A percentile compares a stretch with the other conserved stretches of the same genome.
These are phyloP conservation scores for Drosophila eohydei DNA, from an alignment of 2,888 invertebrate species.

Conservation along the genomic window DNA sequence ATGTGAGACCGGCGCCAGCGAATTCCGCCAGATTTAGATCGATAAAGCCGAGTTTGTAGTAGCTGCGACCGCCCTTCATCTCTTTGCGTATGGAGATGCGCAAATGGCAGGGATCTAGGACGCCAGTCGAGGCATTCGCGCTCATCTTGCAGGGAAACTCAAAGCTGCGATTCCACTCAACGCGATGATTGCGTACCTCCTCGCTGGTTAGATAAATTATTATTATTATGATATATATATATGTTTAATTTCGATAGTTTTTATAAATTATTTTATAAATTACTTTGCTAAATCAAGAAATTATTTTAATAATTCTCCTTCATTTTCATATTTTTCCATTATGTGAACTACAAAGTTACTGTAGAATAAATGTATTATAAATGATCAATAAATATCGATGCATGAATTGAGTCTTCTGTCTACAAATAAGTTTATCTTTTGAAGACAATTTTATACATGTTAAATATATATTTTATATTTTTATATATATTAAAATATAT, in stretches of 20 bases:
- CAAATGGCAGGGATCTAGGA: slow-evolving; percentile 96
- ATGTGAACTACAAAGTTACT: too few species aligned
- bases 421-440: too few species aligned
- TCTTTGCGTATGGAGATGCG: slow-evolving; percentile 98
- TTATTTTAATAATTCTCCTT: too few species aligned
- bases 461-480: too few species aligned
- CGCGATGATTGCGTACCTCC: slow-evolving; percentile 96
- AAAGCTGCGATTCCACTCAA: slow-evolving; percentile 96
- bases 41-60: slow-evolving; percentile 97
- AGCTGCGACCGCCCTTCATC: slow-evolving; percentile 88
- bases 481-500: too few species aligned
- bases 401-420: too few species aligned
- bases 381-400: too few species aligned
- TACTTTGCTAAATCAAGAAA: too few species aligned
- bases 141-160: slow-evolving; percentile 98
- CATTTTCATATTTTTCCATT: too few species aligned
- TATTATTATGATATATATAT: neutral
- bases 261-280: too few species aligned
- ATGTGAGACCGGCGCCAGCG: slow-evolving; percentile 95
- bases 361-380: too few species aligned
- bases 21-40: slow-evolving; percentile 98
- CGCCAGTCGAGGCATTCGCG: slow-evolving; percentile 97
- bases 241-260: neutral
- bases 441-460: too few species aligned
- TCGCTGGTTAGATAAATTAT: slow-evolving; percentile 87